Percentiles rank a stretch among this genome's conserved stretches.
Conservation (phyloP, 2,888 invertebrate genomes). For the Hipparchia sbordonii region DNA sequence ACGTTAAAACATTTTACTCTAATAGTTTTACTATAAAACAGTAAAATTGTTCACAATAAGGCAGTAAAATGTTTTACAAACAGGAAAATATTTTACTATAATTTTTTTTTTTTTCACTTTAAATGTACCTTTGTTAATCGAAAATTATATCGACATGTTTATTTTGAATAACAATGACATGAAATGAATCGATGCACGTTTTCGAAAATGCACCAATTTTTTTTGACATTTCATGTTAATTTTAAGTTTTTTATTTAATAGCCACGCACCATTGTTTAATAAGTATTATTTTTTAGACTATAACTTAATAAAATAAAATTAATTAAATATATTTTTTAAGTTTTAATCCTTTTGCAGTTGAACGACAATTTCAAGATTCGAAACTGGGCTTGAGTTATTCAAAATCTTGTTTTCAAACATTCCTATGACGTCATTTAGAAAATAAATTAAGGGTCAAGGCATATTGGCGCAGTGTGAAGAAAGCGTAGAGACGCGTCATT, state of each 20-base stretch:
- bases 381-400: background rate
- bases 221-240: background rate
- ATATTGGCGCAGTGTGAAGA: too few relatives aligned
- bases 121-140: background rate
- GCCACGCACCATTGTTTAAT: constrained; percentile 14
- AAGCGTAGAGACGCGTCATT: too few relatives aligned
- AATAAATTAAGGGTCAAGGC: too few relatives aligned
- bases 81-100: background rate
- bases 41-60: background rate
- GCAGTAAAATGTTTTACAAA: background rate
- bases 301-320: background rate
- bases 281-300: constrained; percentile 17
- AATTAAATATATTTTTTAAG: background rate
- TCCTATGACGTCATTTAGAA: constrained; percentile 7
- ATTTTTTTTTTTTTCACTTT: background rate
- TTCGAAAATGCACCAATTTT: constrained; percentile 6
- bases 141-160: background rate
- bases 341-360: constrained; percentile 8
- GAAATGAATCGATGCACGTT: background rate
- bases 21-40: background rate
- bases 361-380: constrained; percentile 16
- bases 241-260: background rate
- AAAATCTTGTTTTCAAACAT: background rate
- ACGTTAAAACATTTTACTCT: background rate
- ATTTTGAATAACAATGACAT: background rate